Evolutionary conservation across 1,140 invertebrate species (phyloP).

Genomic region (Heliconius himera): DNA sequence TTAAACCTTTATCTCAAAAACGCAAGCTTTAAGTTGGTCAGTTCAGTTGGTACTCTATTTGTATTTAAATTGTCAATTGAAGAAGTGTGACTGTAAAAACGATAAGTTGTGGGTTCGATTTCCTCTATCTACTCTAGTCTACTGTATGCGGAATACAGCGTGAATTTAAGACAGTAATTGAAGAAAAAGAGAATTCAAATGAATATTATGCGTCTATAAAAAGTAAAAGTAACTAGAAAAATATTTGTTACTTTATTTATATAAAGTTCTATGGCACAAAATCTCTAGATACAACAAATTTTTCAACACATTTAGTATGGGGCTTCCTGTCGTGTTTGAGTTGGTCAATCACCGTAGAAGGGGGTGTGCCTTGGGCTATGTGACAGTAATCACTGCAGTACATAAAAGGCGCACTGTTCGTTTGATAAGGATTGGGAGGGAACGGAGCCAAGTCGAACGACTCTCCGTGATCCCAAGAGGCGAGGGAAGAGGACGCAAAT

Average conservation of each 20-base stretch:
- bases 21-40: no score
- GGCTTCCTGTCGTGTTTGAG: constrained; percentile 46
- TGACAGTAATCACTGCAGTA: constrained; percentile 76
- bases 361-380: constrained; percentile 63
- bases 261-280: constrained; percentile 37
- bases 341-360: constrained; percentile 64
- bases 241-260: not conserved
- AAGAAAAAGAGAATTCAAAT: not conserved
- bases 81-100: no score
- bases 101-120: no score
- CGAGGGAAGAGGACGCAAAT: constrained; percentile 54
- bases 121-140: no score
- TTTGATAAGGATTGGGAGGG: constrained; percentile 68
- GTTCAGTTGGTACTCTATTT: no score
- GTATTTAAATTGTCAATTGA: no score
- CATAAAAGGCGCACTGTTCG: constrained; percentile 72
- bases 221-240: not conserved
- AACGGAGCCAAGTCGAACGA: constrained; percentile 60
- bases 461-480: constrained; percentile 64
- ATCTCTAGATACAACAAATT: constrained; percentile 62
- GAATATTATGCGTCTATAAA: not conserved
- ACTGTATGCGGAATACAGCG: no score
- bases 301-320: constrained; percentile 50
- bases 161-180: no score
- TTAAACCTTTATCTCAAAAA: no score